Percentiles rank a stretch among this genome's conserved stretches.
Conservation (phyloP, 2,113 vertebrate genomes). For the Petrocephalus microphthalmus region DNA sequence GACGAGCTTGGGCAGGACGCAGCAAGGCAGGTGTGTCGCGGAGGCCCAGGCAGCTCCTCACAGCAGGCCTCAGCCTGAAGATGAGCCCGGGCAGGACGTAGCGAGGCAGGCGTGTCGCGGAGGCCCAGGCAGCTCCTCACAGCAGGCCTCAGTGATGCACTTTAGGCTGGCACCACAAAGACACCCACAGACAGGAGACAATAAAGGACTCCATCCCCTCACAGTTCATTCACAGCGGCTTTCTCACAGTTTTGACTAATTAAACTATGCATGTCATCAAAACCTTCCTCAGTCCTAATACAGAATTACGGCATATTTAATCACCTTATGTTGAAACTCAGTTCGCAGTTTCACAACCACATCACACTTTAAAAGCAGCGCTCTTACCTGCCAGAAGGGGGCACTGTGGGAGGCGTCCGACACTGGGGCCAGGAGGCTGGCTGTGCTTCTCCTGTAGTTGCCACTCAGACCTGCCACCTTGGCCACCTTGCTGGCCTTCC, state of each 20-base stretch:
- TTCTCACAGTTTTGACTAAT: background rate
- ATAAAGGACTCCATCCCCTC: background rate
- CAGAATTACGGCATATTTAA: background rate
- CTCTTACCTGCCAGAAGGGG: conserved; percentile 61
- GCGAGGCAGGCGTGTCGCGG: background rate
- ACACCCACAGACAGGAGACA: background rate
- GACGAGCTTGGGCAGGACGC: too few relatives aligned
- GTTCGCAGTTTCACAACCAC: background rate
- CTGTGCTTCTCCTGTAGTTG: conserved; percentile 80
- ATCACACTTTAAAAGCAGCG: background rate
- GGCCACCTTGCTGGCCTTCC: conserved; percentile 84
- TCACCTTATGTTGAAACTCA: background rate
- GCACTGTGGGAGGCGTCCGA: conserved; percentile 74
- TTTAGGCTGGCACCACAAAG: conserved; percentile 46
- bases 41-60: background rate
- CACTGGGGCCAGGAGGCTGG: conserved; percentile 72
- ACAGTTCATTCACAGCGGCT: background rate
- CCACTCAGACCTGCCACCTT: conserved; percentile 80
- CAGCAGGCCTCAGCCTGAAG: conserved; percentile 42
- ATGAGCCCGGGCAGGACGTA: background rate
- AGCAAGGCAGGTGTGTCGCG: too few relatives aligned
- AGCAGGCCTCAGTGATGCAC: conserved; percentile 52
- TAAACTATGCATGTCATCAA: background rate
- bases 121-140: background rate
- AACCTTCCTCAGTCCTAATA: background rate